These are phyloP conservation scores for Cephalopholis sonnerati DNA, from an alignment of 2,113 vertebrate genomes.

Conservation along the genomic window DNA sequence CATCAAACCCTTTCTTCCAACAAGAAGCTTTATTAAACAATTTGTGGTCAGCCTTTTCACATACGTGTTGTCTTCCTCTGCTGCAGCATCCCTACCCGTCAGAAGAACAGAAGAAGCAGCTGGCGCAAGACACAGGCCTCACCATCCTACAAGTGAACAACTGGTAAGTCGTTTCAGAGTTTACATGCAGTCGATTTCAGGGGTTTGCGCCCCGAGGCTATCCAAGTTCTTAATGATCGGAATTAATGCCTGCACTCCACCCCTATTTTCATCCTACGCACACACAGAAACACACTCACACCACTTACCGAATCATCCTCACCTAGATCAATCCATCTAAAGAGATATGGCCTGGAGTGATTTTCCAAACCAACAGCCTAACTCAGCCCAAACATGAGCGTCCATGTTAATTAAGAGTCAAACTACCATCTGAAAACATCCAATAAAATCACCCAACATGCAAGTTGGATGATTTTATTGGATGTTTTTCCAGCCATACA, in stretches of 20 bases:
- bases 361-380: constrained; percentile 71
- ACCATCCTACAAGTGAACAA: constrained; percentile 99
- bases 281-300: constrained; percentile 41
- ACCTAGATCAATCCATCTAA: constrained; percentile 81
- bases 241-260: constrained; percentile 78
- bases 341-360: constrained; percentile 76
- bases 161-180: constrained; percentile 91
- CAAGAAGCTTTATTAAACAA: constrained; percentile 62
- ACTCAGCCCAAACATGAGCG: constrained; percentile 72
- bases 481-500: constrained; percentile 45
- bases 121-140: constrained; percentile 99
- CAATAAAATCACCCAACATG: constrained; percentile 69
- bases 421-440: constrained; percentile 65
- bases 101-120: constrained; percentile 99
- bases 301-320: constrained; percentile 71
- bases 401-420: constrained; percentile 76
- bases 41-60: constrained; percentile 46
- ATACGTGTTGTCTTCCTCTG: constrained; percentile 44
- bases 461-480: constrained; percentile 47
- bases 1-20: constrained; percentile 25
- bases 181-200: constrained; percentile 76
- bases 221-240: constrained; percentile 81
- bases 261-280: constrained; percentile 34
- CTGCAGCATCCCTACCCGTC: constrained; percentile 98
- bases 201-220: constrained; percentile 77